Percentiles rank a stretch among this genome's conserved stretches.
phyloP scores from a whole-genome alignment of 2,797 vertebrate species.

The Synanceia verrucosa region DNA sequence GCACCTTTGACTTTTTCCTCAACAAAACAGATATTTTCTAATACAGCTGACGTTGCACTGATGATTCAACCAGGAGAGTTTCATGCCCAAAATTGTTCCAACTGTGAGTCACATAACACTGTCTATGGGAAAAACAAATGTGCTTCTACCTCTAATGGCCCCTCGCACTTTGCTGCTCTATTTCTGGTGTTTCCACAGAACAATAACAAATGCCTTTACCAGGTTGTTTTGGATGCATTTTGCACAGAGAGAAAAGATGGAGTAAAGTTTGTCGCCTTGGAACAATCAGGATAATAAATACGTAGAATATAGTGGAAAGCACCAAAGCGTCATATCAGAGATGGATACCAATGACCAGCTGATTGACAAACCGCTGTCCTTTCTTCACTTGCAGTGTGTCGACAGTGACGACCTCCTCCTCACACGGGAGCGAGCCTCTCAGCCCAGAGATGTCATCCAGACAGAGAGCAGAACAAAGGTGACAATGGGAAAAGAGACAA shows the following conservation, averaged over 20 bases:
- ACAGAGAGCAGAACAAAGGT: constrained; percentile 52
- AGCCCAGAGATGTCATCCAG: constrained; percentile 60
- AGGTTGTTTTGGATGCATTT: background rate
- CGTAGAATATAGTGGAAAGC: background rate
- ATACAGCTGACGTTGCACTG: background rate
- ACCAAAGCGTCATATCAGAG: background rate
- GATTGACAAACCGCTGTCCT: background rate
- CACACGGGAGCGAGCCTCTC: constrained; percentile 37
- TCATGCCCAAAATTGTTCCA: background rate
- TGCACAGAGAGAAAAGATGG: background rate
- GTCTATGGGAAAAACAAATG: background rate
- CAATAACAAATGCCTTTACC: background rate
- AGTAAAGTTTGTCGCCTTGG: background rate
- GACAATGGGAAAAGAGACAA: constrained; percentile 53
- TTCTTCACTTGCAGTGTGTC: constrained; percentile 8
- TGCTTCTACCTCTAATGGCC: background rate
- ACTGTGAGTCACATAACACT: background rate
- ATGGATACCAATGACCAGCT: background rate
- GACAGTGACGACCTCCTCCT: constrained; percentile 35
- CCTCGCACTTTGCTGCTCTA: background rate
- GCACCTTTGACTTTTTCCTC: background rate
- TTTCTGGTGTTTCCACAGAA: background rate
- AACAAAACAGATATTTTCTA: background rate
- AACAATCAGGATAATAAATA: background rate
- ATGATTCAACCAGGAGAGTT: background rate